Percentiles rank a stretch among this genome's conserved stretches.
Conservation (phyloP, 2,113 vertebrate species). For the Phalacrocorax brasilianus region DNA sequence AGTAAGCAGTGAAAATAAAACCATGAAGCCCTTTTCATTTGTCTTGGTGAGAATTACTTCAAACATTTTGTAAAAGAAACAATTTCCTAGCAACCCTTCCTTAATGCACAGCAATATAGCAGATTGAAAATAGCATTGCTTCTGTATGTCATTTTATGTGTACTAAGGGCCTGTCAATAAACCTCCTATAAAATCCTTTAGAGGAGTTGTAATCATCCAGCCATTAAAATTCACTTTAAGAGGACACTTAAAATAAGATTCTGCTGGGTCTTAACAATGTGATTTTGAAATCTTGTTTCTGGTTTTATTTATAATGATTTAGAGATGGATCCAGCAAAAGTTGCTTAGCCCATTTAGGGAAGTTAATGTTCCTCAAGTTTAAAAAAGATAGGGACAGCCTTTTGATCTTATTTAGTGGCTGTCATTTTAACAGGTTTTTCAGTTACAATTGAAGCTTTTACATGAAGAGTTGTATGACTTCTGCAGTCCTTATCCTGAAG, state of each 20-base stretch:
- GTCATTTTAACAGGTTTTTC: neutral
- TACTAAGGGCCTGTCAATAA: neutral
- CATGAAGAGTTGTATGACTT: neutral
- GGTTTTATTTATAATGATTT: neutral
- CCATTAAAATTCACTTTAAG: neutral
- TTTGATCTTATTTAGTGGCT: neutral
- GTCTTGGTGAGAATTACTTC: neutral
- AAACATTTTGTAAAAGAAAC: neutral
- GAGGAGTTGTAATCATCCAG: neutral
- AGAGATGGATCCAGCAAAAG: neutral
- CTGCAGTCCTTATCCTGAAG: neutral
- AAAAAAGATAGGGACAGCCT: neutral
- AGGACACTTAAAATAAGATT: neutral
- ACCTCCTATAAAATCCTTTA: neutral
- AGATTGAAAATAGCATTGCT: neutral
- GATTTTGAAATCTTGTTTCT: neutral
- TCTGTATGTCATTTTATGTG: neutral
- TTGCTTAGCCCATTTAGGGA: neutral
- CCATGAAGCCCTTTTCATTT: neutral
- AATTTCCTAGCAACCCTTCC: neutral
- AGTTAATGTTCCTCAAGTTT: neutral
- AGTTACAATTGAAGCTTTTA: neutral
- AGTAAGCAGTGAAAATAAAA: neutral
- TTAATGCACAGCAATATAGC: neutral
- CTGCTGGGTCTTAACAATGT: neutral